phyloP scores from a whole-genome alignment of 1,140 invertebrate species.

The Bombus soroeensis region DNA sequence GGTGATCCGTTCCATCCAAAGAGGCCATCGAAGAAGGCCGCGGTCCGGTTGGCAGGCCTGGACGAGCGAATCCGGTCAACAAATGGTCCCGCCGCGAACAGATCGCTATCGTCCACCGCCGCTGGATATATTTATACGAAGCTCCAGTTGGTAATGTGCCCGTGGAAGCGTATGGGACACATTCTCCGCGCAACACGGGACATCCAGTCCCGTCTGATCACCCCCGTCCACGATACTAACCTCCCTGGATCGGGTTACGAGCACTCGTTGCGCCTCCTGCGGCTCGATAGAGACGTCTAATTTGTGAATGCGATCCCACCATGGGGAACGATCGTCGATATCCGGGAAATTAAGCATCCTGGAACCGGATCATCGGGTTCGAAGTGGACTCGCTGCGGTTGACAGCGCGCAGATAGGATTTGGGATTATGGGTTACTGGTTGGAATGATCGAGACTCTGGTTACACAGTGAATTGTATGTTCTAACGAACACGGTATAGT shows the following conservation, averaged over 20 bases:
- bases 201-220: slow-evolving; percentile 7
- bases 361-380: neutral
- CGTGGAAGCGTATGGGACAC: slow-evolving; percentile 55
- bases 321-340: slow-evolving; percentile 9
- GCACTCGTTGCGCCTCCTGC: neutral
- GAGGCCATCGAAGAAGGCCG: slow-evolving; percentile 6
- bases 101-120: slow-evolving; percentile 76
- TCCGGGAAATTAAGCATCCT: slow-evolving; percentile 29
- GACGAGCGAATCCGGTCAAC: slow-evolving; percentile 69
- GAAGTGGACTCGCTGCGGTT: neutral
- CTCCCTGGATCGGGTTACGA: slow-evolving; percentile 56
- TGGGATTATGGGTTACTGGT: neutral
- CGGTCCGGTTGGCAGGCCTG: slow-evolving; percentile 13
- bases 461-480: too few relatives aligned
- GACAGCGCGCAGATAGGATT: neutral
- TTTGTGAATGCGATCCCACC: slow-evolving; percentile 32
- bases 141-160: slow-evolving; percentile 74
- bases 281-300: slow-evolving; percentile 58
- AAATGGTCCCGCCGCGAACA: slow-evolving; percentile 76
- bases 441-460: too few relatives aligned
- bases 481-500: too few relatives aligned
- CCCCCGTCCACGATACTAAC: neutral
- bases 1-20: slow-evolving; percentile 55
- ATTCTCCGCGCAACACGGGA: slow-evolving; percentile 12
- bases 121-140: slow-evolving; percentile 77